These are phyloP conservation scores for Helicoverpa assulta DNA, from an alignment of 2,888 invertebrate species.

Conservation along the genomic window DNA sequence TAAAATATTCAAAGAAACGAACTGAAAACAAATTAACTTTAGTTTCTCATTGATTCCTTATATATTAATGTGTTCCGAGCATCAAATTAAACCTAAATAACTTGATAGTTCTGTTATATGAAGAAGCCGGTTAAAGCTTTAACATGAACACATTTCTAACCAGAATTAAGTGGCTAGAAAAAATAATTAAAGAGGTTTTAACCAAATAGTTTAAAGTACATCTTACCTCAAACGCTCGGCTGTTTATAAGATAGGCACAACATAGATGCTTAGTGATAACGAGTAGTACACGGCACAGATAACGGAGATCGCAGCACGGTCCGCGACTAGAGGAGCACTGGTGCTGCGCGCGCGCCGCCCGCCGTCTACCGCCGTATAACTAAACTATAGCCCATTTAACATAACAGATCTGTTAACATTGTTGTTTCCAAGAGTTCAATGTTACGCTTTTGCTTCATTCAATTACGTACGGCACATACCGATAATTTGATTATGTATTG, in stretches of 20 bases:
- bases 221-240: constrained; percentile 67
- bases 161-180: not conserved
- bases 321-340: constrained; percentile 66
- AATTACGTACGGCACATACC: constrained; percentile 39
- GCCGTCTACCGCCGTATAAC: constrained; percentile 40
- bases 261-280: constrained; percentile 60
- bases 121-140: not conserved
- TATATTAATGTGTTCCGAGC: constrained; percentile 11
- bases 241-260: constrained; percentile 60
- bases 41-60: constrained; percentile 1
- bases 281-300: constrained; percentile 51
- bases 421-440: constrained; percentile 60
- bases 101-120: not conserved
- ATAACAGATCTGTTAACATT: constrained; percentile 54
- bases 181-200: not conserved
- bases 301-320: constrained; percentile 63
- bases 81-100: constrained; percentile 16
- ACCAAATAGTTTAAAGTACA: constrained; percentile 15
- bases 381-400: constrained; percentile 56
- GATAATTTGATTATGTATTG: constrained; percentile 39
- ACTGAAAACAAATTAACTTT: constrained; percentile 10
- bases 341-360: constrained; percentile 55
- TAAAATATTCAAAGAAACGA: constrained; percentile 13
- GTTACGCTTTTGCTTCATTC: constrained; percentile 57
- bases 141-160: not conserved